phyloP scores from a whole-genome alignment of 2,888 invertebrate species.

The Conchocele bisecta region DNA sequence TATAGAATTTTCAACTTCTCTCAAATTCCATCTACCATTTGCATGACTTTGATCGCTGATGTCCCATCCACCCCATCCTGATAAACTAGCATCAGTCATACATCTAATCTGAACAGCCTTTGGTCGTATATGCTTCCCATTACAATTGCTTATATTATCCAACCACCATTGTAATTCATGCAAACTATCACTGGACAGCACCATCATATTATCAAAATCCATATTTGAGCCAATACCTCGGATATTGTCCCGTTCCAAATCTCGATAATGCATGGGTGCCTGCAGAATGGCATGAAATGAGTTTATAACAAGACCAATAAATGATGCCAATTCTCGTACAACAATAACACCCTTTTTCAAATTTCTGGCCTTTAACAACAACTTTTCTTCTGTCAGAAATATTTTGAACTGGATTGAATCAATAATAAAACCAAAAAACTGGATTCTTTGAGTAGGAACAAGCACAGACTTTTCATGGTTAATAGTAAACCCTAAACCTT shows the following conservation, averaged over 20 bases:
- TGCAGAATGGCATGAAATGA: too few species aligned
- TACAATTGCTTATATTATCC: neutral
- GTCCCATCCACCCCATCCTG: neutral
- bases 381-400: conserved; percentile 16
- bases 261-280: too few species aligned
- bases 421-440: too few species aligned
- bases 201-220: too few species aligned
- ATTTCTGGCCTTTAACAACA: neutral
- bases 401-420: too few species aligned
- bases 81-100: neutral
- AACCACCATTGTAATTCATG: conserved; percentile 18
- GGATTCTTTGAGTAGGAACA: too few species aligned
- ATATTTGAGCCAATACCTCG: neutral
- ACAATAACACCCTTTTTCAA: neutral
- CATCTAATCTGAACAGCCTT: neutral
- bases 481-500: conserved; percentile 20
- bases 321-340: conserved; percentile 6
- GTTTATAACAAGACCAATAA: too few species aligned
- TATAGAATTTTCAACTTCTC: neutral
- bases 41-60: neutral
- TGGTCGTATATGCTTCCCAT: too few species aligned
- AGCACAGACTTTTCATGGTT: too few species aligned
- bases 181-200: too few species aligned
- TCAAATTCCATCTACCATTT: too few species aligned
- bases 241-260: conserved; percentile 6